A percentile compares a stretch with the other conserved stretches of the same genome.
Evolutionary conservation across 2,113 vertebrate genomes (phyloP).

Genomic region (Acrocephalus kingi): DNA sequence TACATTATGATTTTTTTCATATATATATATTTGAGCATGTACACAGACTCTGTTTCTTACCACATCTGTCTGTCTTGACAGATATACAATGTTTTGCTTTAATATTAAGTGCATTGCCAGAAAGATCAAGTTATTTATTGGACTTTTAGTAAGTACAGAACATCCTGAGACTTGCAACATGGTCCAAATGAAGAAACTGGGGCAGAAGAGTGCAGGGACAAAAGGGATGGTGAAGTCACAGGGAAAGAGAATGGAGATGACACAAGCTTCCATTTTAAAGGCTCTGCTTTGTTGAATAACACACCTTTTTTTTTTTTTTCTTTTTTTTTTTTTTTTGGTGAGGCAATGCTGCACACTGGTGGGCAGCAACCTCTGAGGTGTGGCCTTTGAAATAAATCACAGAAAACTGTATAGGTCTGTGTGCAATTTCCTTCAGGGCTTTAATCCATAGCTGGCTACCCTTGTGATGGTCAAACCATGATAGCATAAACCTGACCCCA

Average conservation of each 20-base stretch:
- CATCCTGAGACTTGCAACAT: not conserved
- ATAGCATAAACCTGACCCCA: not conserved
- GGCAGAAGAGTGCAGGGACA: not conserved
- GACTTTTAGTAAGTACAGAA: not conserved
- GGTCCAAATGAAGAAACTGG: not conserved
- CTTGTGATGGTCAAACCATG: not conserved
- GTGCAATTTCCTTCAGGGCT: not conserved
- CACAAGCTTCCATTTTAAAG: not conserved
- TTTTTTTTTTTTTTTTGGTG: not conserved
- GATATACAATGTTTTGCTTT: not conserved
- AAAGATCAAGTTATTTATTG: not conserved
- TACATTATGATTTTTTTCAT: slow-evolving; percentile 7
- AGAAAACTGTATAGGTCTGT: not conserved
- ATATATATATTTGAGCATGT: not conserved
- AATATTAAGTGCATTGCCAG: not conserved
- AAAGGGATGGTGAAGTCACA: not conserved
- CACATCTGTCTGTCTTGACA: slow-evolving; percentile 1
- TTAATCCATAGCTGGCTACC: not conserved
- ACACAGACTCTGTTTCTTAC: not conserved
- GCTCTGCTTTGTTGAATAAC: not conserved
- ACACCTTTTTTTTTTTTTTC: not conserved
- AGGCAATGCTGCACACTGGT: not conserved
- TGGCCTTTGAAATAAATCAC: not conserved
- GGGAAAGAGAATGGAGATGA: not conserved
- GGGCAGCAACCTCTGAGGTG: not conserved